Evolutionary conservation across 1,140 invertebrate genomes (phyloP), one percentile per base, ranked within the genome.

Genomic region (Dolichoris vasculosae): DNA sequence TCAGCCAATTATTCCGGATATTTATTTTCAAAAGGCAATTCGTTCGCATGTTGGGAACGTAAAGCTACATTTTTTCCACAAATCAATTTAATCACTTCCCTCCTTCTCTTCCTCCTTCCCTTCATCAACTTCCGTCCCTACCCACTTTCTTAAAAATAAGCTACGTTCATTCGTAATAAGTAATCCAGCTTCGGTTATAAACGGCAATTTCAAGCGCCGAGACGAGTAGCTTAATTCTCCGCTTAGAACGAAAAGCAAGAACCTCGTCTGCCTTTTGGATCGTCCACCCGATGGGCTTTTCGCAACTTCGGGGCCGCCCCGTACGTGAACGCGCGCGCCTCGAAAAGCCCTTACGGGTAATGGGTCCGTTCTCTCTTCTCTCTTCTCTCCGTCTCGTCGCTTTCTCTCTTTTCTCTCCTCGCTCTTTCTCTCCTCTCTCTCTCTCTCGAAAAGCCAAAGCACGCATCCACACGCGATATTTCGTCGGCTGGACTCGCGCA

Each of bases 321-420:
- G 17, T 35, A 35, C 17, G 15, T 15, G 15, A 17, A 30, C 23
- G 30, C 26, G 67, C 13, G n/a, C 35, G 32, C 0, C 63, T 67
- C 15, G 8, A 32, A n/a, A 35, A 32, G 48, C 64, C 67, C 46
- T 75, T n/a, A 55, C 48, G 43, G 80, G 40, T 73, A 82, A 82
- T 82, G 80, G 80, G 43, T n/a, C 13, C 8, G 26, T 17, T 17
- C 43, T 71, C 35, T 38, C 40, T 46, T 40, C 26, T n/a, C 26
- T 3, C 23, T 17, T 73, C 71, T 73, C 71, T 43, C 11, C 30
- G 43, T 38, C 73, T 76, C 46, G n/a, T 51, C n/a, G 2, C 6
- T n/a, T 17, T 76, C 73, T 23, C 3, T 15, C 32, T 32, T n/a
- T n/a, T n/a, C n/a, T n/a, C n/a, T n/a, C n/a, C 46, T 51, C n/a